Evolutionary conservation across 1,140 invertebrate genomes (phyloP).

Genomic region (Sycobia sp.): DNA sequence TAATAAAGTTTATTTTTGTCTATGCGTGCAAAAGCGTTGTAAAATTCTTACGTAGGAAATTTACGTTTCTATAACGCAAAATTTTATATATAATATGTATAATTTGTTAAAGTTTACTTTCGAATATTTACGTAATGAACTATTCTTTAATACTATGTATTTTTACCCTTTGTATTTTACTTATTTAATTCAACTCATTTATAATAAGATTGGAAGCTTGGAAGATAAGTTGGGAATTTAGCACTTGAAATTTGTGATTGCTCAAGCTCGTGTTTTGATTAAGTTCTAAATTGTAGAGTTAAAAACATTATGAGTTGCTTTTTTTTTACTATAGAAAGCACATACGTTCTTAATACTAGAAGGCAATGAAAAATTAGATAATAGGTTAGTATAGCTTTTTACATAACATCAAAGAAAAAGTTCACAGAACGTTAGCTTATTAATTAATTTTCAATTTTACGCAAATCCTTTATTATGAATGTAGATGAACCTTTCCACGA

Average conservation of each 20-base stretch:
- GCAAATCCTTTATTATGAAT: neutral
- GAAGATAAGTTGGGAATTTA: constrained; percentile 1
- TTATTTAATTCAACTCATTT: constrained; percentile 3
- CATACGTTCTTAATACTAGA: constrained; percentile 20
- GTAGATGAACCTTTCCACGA: neutral
- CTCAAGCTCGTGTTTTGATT: constrained; percentile 31
- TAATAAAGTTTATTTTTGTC: constrained; percentile 5
- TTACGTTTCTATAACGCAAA: neutral
- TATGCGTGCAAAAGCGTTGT: constrained; percentile 24
- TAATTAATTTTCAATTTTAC: neutral
- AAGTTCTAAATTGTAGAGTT: neutral
- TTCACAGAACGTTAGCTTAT: neutral
- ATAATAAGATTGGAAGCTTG: neutral
- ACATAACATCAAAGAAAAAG: neutral
- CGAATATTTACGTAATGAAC: constrained; percentile 23
- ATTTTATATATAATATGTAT: constrained; percentile 1
- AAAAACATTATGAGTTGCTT: constrained; percentile 6
- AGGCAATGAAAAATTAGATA: constrained; percentile 24
- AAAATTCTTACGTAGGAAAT: constrained; percentile 17
- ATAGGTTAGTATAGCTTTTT: constrained; percentile 20
- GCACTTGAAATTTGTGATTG: constrained; percentile 1
- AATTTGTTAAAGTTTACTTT: constrained; percentile 16
- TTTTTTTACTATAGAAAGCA: constrained; percentile 16
- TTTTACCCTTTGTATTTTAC: constrained; percentile 2
- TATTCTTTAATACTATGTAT: neutral